Conservation (phyloP, 2,113 vertebrate genomes). For the Siphamia tubifer region DNA sequence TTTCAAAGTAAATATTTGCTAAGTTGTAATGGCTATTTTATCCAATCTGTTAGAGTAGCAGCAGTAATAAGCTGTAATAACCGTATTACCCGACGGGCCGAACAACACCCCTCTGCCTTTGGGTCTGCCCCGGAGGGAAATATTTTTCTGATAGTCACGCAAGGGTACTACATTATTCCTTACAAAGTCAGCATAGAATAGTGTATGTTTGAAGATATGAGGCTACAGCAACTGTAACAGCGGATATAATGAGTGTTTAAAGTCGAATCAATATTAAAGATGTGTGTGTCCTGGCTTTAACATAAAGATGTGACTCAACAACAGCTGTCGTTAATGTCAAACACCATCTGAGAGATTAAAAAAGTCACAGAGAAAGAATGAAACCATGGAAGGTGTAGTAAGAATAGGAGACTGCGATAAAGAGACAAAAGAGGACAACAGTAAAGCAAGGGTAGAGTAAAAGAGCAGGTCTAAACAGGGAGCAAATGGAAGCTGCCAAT, state of each 20-base stretch:
- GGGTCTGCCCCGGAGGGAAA: no score
- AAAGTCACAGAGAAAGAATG: background rate
- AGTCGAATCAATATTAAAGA: constrained; percentile 36
- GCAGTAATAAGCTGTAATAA: no score
- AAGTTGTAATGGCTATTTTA: no score
- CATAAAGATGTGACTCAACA: constrained; percentile 49
- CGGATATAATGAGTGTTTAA: constrained; percentile 38
- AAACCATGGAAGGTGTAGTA: background rate
- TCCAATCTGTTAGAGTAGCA: no score
- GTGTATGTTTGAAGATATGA: constrained; percentile 4
- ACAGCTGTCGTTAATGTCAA: constrained; percentile 45
- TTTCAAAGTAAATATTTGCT: no score
- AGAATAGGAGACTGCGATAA: constrained; percentile 2
- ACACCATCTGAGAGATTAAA: constrained; percentile 25
- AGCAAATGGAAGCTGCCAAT: constrained; percentile 4
- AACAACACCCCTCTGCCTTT: no score
- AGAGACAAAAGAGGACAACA: background rate
- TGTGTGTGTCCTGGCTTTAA: constrained; percentile 22
- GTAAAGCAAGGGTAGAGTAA: background rate
- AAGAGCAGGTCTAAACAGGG: background rate
- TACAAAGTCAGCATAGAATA: background rate
- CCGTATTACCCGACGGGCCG: no score
- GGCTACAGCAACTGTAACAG: constrained; percentile 13
- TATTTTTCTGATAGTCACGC: no score
- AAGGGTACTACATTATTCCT: no score